These are phyloP conservation scores for Microcebus jonahi DNA, from an alignment of 2,113 vertebrate species.

Conservation along the genomic window DNA sequence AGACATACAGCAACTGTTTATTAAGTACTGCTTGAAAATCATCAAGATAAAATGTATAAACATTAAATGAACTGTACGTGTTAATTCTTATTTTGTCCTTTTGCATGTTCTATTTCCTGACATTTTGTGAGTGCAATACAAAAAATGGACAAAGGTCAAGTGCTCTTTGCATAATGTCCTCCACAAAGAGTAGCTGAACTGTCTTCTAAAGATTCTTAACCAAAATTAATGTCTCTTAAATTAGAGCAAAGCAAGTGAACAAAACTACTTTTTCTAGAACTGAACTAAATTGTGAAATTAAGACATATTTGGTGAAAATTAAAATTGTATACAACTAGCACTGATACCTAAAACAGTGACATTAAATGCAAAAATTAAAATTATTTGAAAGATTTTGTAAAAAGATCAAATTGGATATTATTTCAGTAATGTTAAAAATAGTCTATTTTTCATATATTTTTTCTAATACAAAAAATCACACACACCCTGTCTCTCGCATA, in stretches of 20 bases:
- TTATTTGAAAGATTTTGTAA: neutral
- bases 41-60: neutral
- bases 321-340: neutral
- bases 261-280: neutral
- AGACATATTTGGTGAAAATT: neutral
- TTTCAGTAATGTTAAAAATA: neutral
- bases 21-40: neutral
- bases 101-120: neutral
- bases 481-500: neutral
- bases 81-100: slow-evolving; percentile 28
- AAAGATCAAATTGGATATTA: neutral
- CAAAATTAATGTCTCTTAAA: slow-evolving; percentile 11
- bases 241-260: neutral
- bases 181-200: neutral
- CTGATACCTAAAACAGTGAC: neutral
- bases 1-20: neutral
- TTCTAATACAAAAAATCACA: neutral
- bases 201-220: neutral
- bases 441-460: neutral
- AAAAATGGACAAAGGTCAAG: neutral
- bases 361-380: slow-evolving; percentile 18
- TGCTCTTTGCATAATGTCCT: neutral
- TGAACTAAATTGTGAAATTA: slow-evolving; percentile 18
- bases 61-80: neutral
- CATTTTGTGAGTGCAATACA: neutral